Evolutionary conservation across 2,888 invertebrate genomes (phyloP), one percentile per base, ranked within the genome.

Genomic region (Cheilosia vulpina): DNA sequence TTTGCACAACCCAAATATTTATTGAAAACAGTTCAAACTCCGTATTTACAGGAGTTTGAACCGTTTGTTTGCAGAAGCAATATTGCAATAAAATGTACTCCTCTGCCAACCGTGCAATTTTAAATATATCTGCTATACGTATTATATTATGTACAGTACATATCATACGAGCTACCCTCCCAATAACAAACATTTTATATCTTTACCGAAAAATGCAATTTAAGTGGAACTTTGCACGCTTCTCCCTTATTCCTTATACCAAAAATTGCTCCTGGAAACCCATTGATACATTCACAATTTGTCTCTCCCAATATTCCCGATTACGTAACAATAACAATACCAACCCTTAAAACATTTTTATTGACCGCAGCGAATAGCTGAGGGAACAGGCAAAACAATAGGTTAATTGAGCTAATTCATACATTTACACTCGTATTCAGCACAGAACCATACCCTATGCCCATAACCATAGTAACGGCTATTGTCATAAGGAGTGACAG

Each of bases 271-370:
- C 21, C 13, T 9, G 34, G 5, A 41, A 63, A 58, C 38, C 43
- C 24, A 62, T 21, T 66, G 41, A 52, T 38, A 45, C 11, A 65
- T 60, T 58, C 53, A 65, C 31, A 82, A 65, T 38, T 69, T 41
- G 71, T 19, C 53, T 17, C 43, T 53, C 21, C 31, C 41, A 52
- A 7, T 41, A 57, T 57, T 58, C 45, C 58, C 62, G 47, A 63
- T 84, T 84, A 60, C 75, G 53, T 84, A 84, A 79, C 63, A 79
- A 41, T 79, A 79, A 75, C 68, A 79, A 41, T 84, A 84, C 75
- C 68, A 79, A 60, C 77, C 77, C 53, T 45, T 62, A 60, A 77
- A 79, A 53, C 63, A 45, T n/a, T 60, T 76, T 65, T 79, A 84
- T 84, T 79, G 83, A 84, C 79, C 83, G 75, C 73, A 75, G 31